Evolutionary conservation across 2,888 invertebrate species (phyloP).

Genomic region (Nebria brevicollis): DNA sequence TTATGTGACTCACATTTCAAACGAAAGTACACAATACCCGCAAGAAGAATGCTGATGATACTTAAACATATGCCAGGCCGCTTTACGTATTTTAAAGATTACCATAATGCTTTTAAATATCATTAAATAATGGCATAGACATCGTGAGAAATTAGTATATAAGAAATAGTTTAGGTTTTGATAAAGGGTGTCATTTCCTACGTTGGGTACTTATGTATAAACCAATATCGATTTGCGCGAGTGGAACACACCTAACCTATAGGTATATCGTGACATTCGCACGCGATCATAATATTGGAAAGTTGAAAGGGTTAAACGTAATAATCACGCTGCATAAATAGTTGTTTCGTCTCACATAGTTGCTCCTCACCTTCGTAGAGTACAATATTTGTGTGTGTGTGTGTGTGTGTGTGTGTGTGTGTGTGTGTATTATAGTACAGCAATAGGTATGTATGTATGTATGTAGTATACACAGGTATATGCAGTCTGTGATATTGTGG

Average conservation of each 20-base stretch:
- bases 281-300: conserved; percentile 13
- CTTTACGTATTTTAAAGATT: too few species aligned
- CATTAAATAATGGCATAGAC: too few species aligned
- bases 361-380: background rate
- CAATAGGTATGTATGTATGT: background rate
- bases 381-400: background rate
- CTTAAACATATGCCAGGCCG: too few species aligned
- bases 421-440: background rate
- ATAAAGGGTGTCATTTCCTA: too few species aligned
- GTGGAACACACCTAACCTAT: background rate
- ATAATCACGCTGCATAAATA: conserved; percentile 16
- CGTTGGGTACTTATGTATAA: too few species aligned
- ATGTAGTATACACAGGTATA: background rate
- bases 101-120: too few species aligned
- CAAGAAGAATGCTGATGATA: too few species aligned
- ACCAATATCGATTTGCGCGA: too few species aligned
- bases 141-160: too few species aligned
- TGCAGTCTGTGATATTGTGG: background rate
- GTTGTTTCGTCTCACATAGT: background rate
- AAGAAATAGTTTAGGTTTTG: too few species aligned
- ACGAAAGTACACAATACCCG: too few species aligned
- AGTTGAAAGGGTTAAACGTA: conserved; percentile 23
- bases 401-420: background rate
- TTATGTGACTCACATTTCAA: too few species aligned
- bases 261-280: conserved; percentile 8